Base-by-base conservation (phyloP, 2,113 vertebrate genomes). In the Platanista minor region DNA sequence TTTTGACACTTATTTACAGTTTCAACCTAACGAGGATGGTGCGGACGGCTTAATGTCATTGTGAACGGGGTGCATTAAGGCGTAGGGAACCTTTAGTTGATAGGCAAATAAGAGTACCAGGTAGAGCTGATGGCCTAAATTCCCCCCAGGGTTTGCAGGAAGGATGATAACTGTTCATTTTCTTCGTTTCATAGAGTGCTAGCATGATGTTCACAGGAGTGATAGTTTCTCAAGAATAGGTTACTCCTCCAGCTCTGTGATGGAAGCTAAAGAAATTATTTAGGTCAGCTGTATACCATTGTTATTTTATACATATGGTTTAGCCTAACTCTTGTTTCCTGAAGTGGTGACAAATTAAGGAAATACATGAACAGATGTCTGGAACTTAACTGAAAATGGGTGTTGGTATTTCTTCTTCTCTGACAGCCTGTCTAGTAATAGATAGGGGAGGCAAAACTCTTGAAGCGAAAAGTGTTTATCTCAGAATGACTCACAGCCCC, bases 21-120 rank as follows among this genome's bases (percentile, higher is more conserved):
- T 84, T 93, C 46, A 75, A 33, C 75, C 87, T 83, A 96, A 27
- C 18, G 17, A 93, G 71, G 57, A 67, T 91, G 11, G 29, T 97
- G 72, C 62, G n/a, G 52, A 94, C 80, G 25, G 4, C 74, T 95
- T 86, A 89, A 91, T 96, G 43, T 81, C 88, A 46, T 93, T 96
- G 62, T 62, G 39, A 84, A 62, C 20, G 62, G 46, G 61, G n/a
- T 74, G 39, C 67, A 71, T 72, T 57, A 84, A 96, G 72, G 27
- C 8, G 1, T 6, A 36, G 62, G 81, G 43, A 94, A 27, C 11
- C 21, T 59, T 87, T 49, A 59, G 7, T 8, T 83, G 71, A 80
- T 43, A 66, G 91, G 52, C 72, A 95, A 33, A 25, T 69, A 12
- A 9, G 31, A 90, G 5, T 91, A 54, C 69, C 95, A 95, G 27